Percentiles rank a stretch among this genome's conserved stretches.
phyloP scores from a whole-genome alignment of 2,888 invertebrate genomes.

The Auanema freiburgensis region DNA sequence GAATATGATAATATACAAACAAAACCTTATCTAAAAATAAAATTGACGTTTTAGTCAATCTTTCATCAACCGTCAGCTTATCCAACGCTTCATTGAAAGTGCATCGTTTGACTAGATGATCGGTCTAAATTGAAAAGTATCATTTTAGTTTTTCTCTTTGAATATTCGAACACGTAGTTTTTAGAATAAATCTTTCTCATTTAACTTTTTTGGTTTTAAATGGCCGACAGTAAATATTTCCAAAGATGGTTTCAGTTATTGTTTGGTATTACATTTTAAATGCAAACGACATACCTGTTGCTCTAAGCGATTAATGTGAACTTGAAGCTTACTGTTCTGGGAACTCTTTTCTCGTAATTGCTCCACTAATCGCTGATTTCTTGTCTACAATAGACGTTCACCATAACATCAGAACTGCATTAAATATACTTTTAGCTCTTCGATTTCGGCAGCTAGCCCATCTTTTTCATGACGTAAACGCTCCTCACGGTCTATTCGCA shows the following conservation, averaged over 20 bases:
- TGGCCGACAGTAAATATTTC: no score
- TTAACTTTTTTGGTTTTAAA: no score
- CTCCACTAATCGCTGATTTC: conserved; percentile 55
- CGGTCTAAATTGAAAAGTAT: conserved; percentile 25
- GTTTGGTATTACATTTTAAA: no score
- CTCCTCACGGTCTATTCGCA: conserved; percentile 33
- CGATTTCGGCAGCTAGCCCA: conserved; percentile 42
- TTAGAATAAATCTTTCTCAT: no score
- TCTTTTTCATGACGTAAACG: conserved; percentile 42
- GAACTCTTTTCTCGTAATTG: conserved; percentile 58
- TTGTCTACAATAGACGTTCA: conserved; percentile 35
- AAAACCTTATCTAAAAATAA: conserved; percentile 27
- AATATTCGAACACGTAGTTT: no score
- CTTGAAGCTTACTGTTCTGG: conserved; percentile 50
- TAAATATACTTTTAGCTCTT: conserved; percentile 30
- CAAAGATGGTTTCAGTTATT: no score
- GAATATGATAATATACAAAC: no score
- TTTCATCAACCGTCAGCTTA: conserved; percentile 41
- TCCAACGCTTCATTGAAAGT: conserved; percentile 53
- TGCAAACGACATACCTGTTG: conserved; percentile 33
- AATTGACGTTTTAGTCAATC: conserved; percentile 34
- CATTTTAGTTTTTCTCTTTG: no score
- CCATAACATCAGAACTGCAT: no score
- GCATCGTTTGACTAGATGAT: conserved; percentile 36
- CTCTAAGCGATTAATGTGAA: conserved; percentile 46